Evolutionary conservation across 2,113 vertebrate species (phyloP).

Genomic region (Alouatta palliata): DNA sequence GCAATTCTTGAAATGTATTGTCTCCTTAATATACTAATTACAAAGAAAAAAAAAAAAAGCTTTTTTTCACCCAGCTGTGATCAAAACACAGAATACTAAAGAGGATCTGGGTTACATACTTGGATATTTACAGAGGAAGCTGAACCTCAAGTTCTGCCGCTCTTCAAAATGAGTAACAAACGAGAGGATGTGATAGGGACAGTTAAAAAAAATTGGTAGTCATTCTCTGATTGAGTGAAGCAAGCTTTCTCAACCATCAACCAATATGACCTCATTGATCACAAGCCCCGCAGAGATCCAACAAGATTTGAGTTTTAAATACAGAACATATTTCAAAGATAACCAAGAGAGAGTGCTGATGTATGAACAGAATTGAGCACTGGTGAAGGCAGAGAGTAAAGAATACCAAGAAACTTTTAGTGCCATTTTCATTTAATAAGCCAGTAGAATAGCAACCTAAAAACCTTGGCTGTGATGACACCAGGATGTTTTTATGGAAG

Average conservation of each 20-base stretch:
- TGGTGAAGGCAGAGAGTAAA: constrained; percentile 62
- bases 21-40: constrained; percentile 77
- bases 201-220: not conserved
- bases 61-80: not conserved
- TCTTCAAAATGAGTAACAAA: not conserved
- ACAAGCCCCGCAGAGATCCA: not conserved
- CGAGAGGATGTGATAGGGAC: not conserved
- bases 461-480: not conserved
- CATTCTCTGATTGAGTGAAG: not conserved
- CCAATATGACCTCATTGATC: not conserved
- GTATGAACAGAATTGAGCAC: not conserved
- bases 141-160: not conserved
- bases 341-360: not conserved
- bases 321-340: not conserved
- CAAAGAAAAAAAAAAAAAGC: constrained; percentile 60
- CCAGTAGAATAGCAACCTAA: constrained; percentile 17
- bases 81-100: not conserved
- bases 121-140: not conserved
- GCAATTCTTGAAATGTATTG: constrained; percentile 74
- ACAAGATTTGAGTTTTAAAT: not conserved
- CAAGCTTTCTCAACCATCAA: not conserved
- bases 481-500: not conserved
- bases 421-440: constrained; percentile 75
- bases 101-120: not conserved
- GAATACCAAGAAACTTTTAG: constrained; percentile 40